Evolutionary conservation across 2,113 vertebrate genomes (phyloP).

Genomic region (Actinemys pallida): DNA sequence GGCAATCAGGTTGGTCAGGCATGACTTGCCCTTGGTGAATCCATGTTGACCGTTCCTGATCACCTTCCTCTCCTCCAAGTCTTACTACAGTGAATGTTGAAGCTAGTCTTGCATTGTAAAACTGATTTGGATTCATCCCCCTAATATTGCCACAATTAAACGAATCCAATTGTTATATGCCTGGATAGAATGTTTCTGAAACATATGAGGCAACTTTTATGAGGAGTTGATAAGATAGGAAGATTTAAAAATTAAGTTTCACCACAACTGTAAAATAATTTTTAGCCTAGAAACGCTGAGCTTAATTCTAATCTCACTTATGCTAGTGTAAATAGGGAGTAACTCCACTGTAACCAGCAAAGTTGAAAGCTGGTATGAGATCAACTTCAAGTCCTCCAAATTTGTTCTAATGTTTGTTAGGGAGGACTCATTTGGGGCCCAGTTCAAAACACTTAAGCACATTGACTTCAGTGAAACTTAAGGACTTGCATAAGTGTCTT

Average conservation of each 20-base stretch:
- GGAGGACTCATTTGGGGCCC: slow-evolving; percentile 7
- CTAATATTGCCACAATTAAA: not conserved
- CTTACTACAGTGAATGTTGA: not conserved
- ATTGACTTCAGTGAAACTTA: not conserved
- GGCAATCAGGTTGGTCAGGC: too few species aligned
- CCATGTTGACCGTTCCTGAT: too few species aligned
- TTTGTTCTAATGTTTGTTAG: not conserved
- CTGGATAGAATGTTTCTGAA: not conserved
- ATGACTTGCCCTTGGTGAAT: too few species aligned
- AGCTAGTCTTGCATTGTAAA: not conserved
- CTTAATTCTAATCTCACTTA: not conserved
- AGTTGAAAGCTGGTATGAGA: not conserved
- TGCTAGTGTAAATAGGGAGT: not conserved
- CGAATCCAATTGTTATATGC: not conserved
- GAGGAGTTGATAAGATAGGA: not conserved
- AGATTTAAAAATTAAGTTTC: not conserved
- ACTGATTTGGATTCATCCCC: not conserved
- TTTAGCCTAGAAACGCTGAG: not conserved
- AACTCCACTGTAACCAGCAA: not conserved
- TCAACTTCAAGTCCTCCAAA: not conserved
- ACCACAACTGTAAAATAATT: not conserved
- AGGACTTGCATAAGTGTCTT: not conserved
- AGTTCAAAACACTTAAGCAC: not conserved
- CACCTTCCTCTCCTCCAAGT: not conserved
- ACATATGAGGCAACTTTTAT: fast-evolving